Conservation (phyloP, 2,113 vertebrate genomes). For the Sorex fumeus region DNA sequence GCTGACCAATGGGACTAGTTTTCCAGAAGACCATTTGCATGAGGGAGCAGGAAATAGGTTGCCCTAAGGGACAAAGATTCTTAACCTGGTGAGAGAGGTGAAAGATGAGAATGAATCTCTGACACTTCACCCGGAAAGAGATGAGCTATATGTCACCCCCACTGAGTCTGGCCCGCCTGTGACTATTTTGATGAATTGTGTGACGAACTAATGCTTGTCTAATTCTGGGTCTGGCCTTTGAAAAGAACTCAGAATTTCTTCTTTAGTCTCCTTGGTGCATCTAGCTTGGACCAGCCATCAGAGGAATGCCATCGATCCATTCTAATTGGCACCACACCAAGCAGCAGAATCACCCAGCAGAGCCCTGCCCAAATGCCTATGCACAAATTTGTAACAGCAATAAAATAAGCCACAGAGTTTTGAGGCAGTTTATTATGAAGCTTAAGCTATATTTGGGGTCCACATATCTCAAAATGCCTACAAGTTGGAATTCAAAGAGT, state of each 20-base stretch:
- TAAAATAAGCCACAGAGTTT: neutral
- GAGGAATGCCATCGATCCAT: neutral
- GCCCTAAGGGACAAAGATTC: neutral
- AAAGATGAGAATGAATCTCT: neutral
- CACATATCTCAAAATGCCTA: neutral
- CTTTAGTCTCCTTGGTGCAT: neutral
- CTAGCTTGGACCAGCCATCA: slow-evolving; percentile 1
- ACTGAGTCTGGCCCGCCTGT: neutral
- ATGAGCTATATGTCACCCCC: neutral
- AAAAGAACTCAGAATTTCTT: neutral
- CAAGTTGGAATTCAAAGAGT: neutral
- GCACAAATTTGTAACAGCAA: neutral
- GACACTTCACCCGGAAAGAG: neutral
- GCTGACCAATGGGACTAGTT: too few species aligned
- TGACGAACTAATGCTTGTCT: neutral
- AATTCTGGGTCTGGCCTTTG: neutral
- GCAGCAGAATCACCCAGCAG: neutral
- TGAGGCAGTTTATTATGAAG: neutral
- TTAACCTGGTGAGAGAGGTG: neutral
- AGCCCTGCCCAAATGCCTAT: neutral
- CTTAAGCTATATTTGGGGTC: neutral
- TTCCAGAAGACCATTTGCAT: too few species aligned
- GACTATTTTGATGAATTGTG: neutral
- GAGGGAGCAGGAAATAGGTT: too few species aligned
- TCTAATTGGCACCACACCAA: neutral